A percentile compares a stretch with the other conserved stretches of the same genome.
Conservation (phyloP, 2,888 invertebrate species). For the Standfussiana lucernea region DNA sequence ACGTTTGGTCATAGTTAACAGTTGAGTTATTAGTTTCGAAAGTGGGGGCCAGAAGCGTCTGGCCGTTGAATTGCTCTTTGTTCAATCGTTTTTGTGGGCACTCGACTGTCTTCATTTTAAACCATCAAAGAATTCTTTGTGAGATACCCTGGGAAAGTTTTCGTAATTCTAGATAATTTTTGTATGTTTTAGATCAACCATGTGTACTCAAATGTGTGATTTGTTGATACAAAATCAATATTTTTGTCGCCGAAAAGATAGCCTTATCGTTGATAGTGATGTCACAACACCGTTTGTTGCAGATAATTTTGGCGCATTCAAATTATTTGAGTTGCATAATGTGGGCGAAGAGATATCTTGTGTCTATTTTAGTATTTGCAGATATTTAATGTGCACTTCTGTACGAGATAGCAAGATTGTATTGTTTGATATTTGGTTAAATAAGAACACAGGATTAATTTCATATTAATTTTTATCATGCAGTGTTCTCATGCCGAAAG, state of each 20-base stretch:
- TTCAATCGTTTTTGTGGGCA: slow-evolving; percentile 65
- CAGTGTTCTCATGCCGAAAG: background rate
- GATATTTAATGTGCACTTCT: slow-evolving; percentile 29
- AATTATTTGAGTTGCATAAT: slow-evolving; percentile 56
- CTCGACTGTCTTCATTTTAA: slow-evolving; percentile 63
- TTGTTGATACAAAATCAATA: slow-evolving; percentile 66
- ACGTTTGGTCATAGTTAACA: slow-evolving; percentile 44
- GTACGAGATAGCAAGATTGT: slow-evolving; percentile 13
- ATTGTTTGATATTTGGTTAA: slow-evolving; percentile 30
- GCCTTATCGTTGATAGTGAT: slow-evolving; percentile 52
- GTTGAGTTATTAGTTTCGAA: slow-evolving; percentile 65
- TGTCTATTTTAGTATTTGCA: slow-evolving; percentile 29
- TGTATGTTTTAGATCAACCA: slow-evolving; percentile 62
- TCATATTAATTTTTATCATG: background rate
- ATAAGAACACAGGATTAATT: background rate
- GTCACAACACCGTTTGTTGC: slow-evolving; percentile 32
- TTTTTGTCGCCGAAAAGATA: slow-evolving; percentile 55
- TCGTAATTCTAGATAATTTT: slow-evolving; percentile 68
- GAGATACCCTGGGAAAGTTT: slow-evolving; percentile 75
- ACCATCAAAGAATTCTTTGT: slow-evolving; percentile 76
- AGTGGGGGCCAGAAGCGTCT: slow-evolving; percentile 60
- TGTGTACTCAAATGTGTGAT: slow-evolving; percentile 65
- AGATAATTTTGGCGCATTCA: slow-evolving; percentile 48
- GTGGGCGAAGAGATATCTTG: slow-evolving; percentile 23
- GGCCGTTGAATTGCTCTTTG: slow-evolving; percentile 64